Evolutionary conservation across 2,797 vertebrate species (phyloP).

Genomic region (Trematomus bernacchii): DNA sequence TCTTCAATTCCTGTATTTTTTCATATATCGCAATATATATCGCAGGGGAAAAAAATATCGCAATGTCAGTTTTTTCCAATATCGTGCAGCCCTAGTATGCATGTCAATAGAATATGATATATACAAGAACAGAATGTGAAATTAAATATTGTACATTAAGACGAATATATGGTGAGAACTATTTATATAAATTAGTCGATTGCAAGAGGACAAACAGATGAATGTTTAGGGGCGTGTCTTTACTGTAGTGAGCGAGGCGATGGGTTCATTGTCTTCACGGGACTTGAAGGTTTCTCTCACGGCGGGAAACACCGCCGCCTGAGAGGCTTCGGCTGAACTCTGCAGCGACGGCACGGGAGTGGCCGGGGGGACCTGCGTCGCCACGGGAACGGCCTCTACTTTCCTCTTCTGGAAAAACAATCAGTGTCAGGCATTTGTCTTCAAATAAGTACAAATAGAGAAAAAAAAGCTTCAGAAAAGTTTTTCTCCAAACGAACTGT

Average conservation of each 20-base stretch:
- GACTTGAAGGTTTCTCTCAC: constrained; percentile 85
- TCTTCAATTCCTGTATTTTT: too few relatives aligned
- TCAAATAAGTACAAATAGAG: constrained; percentile 4
- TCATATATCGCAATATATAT: too few relatives aligned
- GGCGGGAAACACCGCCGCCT: constrained; percentile 90
- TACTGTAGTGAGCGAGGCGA: constrained; percentile 84
- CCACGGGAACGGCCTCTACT: constrained; percentile 89
- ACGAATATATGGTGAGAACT: too few relatives aligned
- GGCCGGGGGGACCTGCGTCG: constrained; percentile 86
- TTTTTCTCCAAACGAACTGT: constrained; percentile 7
- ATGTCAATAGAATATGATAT: too few relatives aligned
- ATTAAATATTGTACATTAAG: too few relatives aligned
- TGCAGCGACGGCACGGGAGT: constrained; percentile 89
- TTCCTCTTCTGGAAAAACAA: constrained; percentile 91
- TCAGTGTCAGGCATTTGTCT: constrained; percentile 26
- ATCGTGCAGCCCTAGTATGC: too few relatives aligned
- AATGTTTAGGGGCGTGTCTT: neutral
- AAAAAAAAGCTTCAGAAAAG: neutral
- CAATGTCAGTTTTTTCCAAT: too few relatives aligned
- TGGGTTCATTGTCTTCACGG: constrained; percentile 86
- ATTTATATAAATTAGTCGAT: too few relatives aligned
- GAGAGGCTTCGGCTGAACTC: constrained; percentile 88
- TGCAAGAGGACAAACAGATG: too few relatives aligned
- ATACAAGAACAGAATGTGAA: too few relatives aligned
- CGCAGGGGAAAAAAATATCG: too few relatives aligned